These are phyloP conservation scores for Myiotriccus ornatus DNA, from an alignment of 2,797 vertebrate genomes.

Conservation along the genomic window DNA sequence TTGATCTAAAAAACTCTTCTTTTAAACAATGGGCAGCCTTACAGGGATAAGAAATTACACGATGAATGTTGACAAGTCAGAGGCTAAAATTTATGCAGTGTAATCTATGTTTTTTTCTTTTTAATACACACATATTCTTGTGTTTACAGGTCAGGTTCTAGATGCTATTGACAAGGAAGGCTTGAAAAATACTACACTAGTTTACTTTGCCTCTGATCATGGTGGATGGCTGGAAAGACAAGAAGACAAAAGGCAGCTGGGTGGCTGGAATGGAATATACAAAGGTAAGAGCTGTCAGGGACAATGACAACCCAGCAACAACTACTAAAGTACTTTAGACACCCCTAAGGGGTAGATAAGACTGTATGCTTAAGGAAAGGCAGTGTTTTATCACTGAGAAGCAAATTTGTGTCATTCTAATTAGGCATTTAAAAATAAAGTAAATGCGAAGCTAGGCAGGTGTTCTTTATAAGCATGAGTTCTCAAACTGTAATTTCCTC, in stretches of 20 bases:
- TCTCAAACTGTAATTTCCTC: background rate
- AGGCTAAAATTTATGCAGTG: background rate
- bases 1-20: background rate
- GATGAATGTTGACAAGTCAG: background rate
- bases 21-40: background rate
- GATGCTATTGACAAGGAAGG: constrained; percentile 77
- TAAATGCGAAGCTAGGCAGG: background rate
- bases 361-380: background rate
- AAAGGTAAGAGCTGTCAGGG: constrained; percentile 75
- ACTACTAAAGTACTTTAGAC: background rate
- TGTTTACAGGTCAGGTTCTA: constrained; percentile 79
- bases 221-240: constrained; percentile 85
- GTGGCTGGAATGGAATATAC: constrained; percentile 91
- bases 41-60: background rate
- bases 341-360: background rate
- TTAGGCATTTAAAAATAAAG: background rate
- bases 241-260: constrained; percentile 67
- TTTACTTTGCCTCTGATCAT: constrained; percentile 92
- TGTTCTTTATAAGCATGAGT: background rate
- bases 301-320: background rate
- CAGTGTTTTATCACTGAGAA: background rate
- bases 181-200: constrained; percentile 80
- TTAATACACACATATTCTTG: background rate
- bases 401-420: background rate
- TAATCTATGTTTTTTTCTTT: background rate